Base-by-base conservation (phyloP, 2,888 invertebrate genomes). In the Cerceris rybyensis region DNA sequence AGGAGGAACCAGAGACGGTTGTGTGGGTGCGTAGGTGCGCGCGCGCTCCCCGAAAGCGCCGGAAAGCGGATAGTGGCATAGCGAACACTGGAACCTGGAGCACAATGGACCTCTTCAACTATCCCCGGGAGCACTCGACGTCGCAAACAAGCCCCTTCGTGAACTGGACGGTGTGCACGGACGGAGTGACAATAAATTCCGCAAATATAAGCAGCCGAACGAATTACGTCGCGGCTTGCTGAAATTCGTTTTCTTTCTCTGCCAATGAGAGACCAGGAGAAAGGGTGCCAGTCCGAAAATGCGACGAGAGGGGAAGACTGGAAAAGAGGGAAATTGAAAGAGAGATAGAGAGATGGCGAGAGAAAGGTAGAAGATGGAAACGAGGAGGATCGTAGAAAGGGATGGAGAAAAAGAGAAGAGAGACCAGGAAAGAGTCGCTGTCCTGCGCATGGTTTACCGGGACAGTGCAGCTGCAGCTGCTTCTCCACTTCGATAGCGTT, bases 71-170 rank as follows among this genome's bases (percentile, higher is more conserved):
- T 86, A 88, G 87, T 85, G 81, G 82, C 76, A 78, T 82, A 78
- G 86, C 54, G 84, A 84, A 78, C 82, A 84, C 79, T 80, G 85
- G 80, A 82, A 83, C 83, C 80, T 70, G 75, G 83, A 85, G 41
- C 75, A 85, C 89, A 89, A 89, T 89, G 88, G 87, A 88, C 86
- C 88, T 83, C 87, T 88, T 88, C 89, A 86, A 86, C 88, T 86
- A 86, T 84, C 83, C 84, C 80, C 84, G 87, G 81, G 82, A 82
- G 83, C 84, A 88, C 89, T 89, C 85, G 87, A 89, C 88, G 89
- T 89, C 89, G 89, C 89, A 88, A 89, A 89, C 89, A 89, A 89
- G 88, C 88, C 86, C 84, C 87, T 88, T 83, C 80, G 86, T 78
- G 80, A 75, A 75, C 76, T 69, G 80, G 81, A 57, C 83, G 71